Percentiles rank a stretch among this genome's conserved stretches.
phyloP scores from a whole-genome alignment of 1,140 invertebrate genomes.

The Pygmarrhopalites habei region DNA sequence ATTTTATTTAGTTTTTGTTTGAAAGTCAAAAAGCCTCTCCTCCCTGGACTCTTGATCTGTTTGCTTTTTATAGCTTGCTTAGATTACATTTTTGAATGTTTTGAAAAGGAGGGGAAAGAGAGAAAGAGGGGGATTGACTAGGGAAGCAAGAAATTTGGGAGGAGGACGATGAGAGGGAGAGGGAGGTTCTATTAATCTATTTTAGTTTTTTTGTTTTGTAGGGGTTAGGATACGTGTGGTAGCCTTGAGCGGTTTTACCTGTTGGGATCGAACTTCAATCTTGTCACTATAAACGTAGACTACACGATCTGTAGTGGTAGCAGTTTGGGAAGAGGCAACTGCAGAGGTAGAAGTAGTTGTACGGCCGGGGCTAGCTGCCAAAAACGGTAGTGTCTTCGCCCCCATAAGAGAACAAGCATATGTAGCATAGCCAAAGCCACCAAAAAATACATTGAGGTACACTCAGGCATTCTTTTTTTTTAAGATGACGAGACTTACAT shows the following conservation, averaged over 20 bases:
- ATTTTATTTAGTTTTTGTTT: too few relatives aligned
- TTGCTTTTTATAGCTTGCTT: too few relatives aligned
- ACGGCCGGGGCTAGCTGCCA: slow-evolving; percentile 38
- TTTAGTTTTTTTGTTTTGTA: not conserved
- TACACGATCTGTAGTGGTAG: slow-evolving; percentile 46
- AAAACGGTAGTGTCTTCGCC: slow-evolving; percentile 39
- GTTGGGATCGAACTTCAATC: slow-evolving; percentile 51
- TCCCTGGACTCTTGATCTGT: not conserved
- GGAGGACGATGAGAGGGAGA: not conserved
- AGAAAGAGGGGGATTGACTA: not conserved
- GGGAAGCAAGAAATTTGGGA: not conserved
- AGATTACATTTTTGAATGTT: not conserved
- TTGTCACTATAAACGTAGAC: slow-evolving; percentile 53
- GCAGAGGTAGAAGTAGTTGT: slow-evolving; percentile 13
- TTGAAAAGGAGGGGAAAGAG: not conserved
- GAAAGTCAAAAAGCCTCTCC: not conserved
- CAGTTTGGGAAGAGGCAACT: slow-evolving; percentile 13
- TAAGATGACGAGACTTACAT: slow-evolving; percentile 13
- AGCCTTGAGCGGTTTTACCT: slow-evolving; percentile 44
- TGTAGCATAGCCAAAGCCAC: slow-evolving; percentile 33
- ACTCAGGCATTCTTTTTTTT: slow-evolving; percentile 25
- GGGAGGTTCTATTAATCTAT: not conserved
- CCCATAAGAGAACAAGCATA: slow-evolving; percentile 32
- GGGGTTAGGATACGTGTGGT: slow-evolving; percentile 3
- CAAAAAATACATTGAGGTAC: slow-evolving; percentile 31